A percentile compares a stretch with the other conserved stretches of the same genome.
Evolutionary conservation across 2,888 invertebrate species (phyloP).

Genomic region (Eupeodes luniger): DNA sequence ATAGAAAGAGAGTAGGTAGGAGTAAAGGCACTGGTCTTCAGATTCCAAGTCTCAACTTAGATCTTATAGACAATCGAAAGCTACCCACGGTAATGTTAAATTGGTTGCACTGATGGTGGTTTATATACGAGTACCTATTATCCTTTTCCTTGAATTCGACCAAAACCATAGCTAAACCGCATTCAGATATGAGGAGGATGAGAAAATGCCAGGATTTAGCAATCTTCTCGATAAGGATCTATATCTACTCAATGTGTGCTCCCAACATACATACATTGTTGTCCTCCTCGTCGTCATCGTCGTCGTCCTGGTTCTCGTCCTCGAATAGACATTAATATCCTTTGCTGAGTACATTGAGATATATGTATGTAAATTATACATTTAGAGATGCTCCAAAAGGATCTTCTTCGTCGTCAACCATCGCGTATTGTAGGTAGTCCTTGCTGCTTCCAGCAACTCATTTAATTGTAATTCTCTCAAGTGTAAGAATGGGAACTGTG

Average conservation of each 20-base stretch:
- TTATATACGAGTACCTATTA: constrained; percentile 48
- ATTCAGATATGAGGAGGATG: constrained; percentile 9
- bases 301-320: background rate
- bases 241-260: constrained; percentile 3
- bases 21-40: too few relatives aligned
- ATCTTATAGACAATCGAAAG: constrained; percentile 53
- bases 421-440: background rate
- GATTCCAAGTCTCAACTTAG: background rate
- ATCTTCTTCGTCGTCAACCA: background rate
- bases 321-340: constrained; percentile 48
- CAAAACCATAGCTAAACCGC: constrained; percentile 15
- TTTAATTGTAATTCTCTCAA: constrained; percentile 72
- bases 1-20: too few relatives aligned
- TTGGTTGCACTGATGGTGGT: constrained; percentile 64
- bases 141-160: constrained; percentile 59
- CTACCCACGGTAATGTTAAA: constrained; percentile 56
- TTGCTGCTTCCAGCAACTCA: constrained; percentile 38
- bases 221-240: constrained; percentile 30
- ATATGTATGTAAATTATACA: background rate
- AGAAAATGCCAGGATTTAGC: constrained; percentile 45
- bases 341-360: constrained; percentile 7
- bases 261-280: background rate
- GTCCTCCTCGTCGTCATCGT: too few relatives aligned
- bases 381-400: background rate
- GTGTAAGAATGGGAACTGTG: constrained; percentile 59